Evolutionary conservation across 2,888 invertebrate species (phyloP).

Genomic region (Gymnosoma rotundatum): DNA sequence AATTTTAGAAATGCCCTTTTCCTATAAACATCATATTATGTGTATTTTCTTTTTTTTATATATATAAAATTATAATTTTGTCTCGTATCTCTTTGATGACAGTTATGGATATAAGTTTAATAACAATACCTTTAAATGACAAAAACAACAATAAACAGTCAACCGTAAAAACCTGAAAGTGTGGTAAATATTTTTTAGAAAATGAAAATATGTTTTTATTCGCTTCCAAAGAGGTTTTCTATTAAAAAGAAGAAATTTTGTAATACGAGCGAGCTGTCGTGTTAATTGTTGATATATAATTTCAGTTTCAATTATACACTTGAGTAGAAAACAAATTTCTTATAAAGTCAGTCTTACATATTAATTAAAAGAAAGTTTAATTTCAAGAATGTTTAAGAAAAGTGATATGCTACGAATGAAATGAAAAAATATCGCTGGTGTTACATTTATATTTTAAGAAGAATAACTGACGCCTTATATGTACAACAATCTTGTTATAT

Average conservation of each 20-base stretch:
- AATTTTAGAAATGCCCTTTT: not conserved
- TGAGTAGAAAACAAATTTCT: slow-evolving; percentile 21
- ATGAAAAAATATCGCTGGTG: too few relatives aligned
- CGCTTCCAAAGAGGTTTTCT: slow-evolving; percentile 36
- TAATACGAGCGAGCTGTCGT: slow-evolving; percentile 49
- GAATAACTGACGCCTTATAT: too few relatives aligned
- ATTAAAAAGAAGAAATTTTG: slow-evolving; percentile 50
- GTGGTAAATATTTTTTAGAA: slow-evolving; percentile 44
- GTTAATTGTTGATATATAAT: slow-evolving; percentile 17
- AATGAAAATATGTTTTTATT: slow-evolving; percentile 27
- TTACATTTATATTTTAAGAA: too few relatives aligned
- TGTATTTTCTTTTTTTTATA: slow-evolving; percentile 21
- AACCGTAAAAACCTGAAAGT: slow-evolving; percentile 45
- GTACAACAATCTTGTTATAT: too few relatives aligned
- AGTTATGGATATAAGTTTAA: slow-evolving; percentile 63
- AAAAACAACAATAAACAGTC: slow-evolving; percentile 18
- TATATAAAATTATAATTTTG: slow-evolving; percentile 12
- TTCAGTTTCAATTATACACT: slow-evolving; percentile 42
- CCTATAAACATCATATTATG: not conserved
- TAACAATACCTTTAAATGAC: slow-evolving; percentile 59
- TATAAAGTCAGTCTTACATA: slow-evolving; percentile 24
- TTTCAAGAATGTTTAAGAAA: too few relatives aligned
- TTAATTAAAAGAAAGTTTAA: slow-evolving; percentile 19
- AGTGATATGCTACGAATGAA: too few relatives aligned
- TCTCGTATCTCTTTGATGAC: slow-evolving; percentile 52